Evolutionary conservation across 2,113 vertebrate species (phyloP).

Genomic region (Symphodus melops): DNA sequence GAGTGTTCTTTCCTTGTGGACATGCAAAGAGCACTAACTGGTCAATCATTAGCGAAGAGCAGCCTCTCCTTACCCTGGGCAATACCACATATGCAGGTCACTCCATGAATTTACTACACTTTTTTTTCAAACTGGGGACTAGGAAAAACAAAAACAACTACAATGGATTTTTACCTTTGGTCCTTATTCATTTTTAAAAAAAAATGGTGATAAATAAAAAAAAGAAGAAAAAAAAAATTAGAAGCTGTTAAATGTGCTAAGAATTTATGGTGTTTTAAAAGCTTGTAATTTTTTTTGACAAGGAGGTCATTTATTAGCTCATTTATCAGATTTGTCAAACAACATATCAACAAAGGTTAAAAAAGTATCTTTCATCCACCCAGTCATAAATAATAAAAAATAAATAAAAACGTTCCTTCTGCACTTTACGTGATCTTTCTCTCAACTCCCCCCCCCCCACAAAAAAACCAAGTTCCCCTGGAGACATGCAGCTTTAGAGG

Average conservation of each 20-base stretch:
- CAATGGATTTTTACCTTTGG: background rate
- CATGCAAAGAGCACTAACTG: constrained; percentile 63
- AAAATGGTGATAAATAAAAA: background rate
- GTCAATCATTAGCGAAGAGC: constrained; percentile 77
- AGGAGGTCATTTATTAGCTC: background rate
- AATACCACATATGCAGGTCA: constrained; percentile 52
- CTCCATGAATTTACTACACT: background rate
- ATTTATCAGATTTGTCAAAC: background rate
- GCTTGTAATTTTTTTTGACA: background rate
- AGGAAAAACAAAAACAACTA: constrained; percentile 17
- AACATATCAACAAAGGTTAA: background rate
- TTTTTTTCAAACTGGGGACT: constrained; percentile 16
- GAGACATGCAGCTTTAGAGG: constrained; percentile 22
- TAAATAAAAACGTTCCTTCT: background rate
- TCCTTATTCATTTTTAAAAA: background rate
- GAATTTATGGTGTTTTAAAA: background rate
- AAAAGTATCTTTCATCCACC: background rate
- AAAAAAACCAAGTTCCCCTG: constrained; percentile 1
- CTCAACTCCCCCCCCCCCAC: background rate
- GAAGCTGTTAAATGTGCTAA: background rate
- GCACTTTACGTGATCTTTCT: background rate
- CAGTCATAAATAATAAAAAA: constrained; percentile 3
- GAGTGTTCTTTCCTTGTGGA: constrained; percentile 11
- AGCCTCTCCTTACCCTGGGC: constrained; percentile 55
- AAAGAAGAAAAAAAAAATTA: background rate